Evolutionary conservation across 2,888 invertebrate species (phyloP).

Genomic region (Beris morrisii): DNA sequence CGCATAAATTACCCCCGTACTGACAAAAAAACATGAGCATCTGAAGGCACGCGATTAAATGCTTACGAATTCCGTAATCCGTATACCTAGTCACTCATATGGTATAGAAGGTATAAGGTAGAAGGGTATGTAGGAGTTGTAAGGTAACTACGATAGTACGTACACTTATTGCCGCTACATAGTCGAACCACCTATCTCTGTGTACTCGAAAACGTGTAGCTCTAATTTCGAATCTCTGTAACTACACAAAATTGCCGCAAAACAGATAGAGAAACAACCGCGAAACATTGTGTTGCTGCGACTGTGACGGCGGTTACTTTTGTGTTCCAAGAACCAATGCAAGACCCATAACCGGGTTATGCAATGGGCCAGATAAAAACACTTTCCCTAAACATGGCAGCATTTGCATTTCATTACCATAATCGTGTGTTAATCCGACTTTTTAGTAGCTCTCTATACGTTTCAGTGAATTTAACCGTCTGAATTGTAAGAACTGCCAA

Average conservation of each 20-base stretch:
- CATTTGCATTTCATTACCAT: conserved; percentile 39
- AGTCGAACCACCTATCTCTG: neutral
- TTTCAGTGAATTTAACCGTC: conserved; percentile 27
- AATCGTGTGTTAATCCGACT: conserved; percentile 38
- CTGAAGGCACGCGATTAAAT: conserved; percentile 25
- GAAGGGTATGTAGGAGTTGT: conserved; percentile 16
- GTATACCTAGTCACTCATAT: neutral
- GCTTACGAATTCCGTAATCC: conserved; percentile 27
- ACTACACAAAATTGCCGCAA: conserved; percentile 21
- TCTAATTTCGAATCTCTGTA: conserved; percentile 36
- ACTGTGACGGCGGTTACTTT: conserved; percentile 20
- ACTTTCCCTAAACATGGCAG: conserved; percentile 39
- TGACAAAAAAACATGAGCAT: conserved; percentile 15
- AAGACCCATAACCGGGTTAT: conserved; percentile 37
- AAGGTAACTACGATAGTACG: neutral
- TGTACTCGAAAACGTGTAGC: conserved; percentile 4
- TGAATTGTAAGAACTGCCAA: conserved; percentile 35
- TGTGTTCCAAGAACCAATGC: conserved; percentile 32
- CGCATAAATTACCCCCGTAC: neutral
- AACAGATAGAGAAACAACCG: conserved; percentile 34
- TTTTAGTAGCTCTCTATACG: conserved; percentile 33
- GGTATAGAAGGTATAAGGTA: neutral
- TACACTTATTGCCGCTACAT: neutral
- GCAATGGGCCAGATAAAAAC: conserved; percentile 39
- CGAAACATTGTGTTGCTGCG: conserved; percentile 21